phyloP scores from a whole-genome alignment of 2,888 invertebrate genomes.

The Muscina levida region DNA sequence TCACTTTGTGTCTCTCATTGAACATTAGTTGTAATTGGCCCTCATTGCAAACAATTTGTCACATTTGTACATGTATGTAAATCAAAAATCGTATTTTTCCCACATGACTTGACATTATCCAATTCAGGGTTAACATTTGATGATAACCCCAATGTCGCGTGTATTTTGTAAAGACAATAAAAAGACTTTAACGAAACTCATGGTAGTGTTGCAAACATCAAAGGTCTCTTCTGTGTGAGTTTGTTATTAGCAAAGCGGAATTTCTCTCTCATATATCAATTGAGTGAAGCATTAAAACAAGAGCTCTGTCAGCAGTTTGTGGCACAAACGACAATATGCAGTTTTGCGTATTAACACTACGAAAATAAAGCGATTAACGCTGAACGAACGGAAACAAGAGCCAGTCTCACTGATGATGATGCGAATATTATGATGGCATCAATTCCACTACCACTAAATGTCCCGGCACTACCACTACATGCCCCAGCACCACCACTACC shows the following conservation, averaged over 20 bases:
- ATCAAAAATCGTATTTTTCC: neutral
- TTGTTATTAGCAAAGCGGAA: neutral
- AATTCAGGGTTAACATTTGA: slow-evolving; percentile 1
- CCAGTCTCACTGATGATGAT: neutral
- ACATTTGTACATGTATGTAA: too few species aligned
- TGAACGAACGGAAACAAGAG: slow-evolving; percentile 20
- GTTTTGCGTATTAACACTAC: slow-evolving; percentile 20
- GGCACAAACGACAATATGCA: slow-evolving; percentile 12
- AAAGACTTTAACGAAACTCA: too few species aligned
- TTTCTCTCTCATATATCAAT: neutral
- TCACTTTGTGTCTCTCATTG: too few species aligned
- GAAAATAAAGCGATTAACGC: slow-evolving; percentile 30
- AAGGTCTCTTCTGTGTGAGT: too few species aligned
- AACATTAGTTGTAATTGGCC: too few species aligned
- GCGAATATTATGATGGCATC: neutral
- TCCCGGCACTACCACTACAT: neutral
- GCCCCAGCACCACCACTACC: neutral
- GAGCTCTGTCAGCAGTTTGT: neutral
- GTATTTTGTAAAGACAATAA: too few species aligned
- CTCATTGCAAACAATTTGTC: too few species aligned
- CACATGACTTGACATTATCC: slow-evolving; percentile 15
- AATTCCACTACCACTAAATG: neutral
- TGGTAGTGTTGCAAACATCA: neutral
- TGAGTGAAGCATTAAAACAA: slow-evolving; percentile 10
- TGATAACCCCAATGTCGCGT: too few species aligned